phyloP scores from a whole-genome alignment of 2,888 invertebrate genomes.

The Brachyopa scutellaris region DNA sequence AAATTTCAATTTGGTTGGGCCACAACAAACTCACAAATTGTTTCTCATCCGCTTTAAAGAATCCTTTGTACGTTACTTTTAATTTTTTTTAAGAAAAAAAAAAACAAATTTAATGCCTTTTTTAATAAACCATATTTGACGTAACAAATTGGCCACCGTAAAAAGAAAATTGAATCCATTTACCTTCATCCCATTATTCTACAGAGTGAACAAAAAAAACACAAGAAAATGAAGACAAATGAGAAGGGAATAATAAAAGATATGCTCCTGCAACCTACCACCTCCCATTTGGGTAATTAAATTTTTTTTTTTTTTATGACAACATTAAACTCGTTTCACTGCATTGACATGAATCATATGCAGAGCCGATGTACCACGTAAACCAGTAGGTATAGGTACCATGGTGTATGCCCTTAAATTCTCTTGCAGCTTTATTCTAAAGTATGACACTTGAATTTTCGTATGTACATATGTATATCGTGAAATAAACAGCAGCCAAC shows the following conservation, averaged over 20 bases:
- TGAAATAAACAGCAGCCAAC: conserved; percentile 42
- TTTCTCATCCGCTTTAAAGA: too few relatives aligned
- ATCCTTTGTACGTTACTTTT: not conserved
- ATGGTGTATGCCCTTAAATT: conserved; percentile 29
- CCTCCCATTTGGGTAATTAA: conserved; percentile 47
- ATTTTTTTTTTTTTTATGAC: conserved; percentile 24
- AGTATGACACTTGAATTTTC: conserved; percentile 49
- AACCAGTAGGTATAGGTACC: not conserved
- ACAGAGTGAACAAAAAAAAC: not conserved
- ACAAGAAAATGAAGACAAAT: conserved; percentile 23
- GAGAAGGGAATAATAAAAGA: conserved; percentile 36
- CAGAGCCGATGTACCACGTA: not conserved
- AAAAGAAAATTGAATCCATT: conserved; percentile 55
- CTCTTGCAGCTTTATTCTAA: conserved; percentile 30
- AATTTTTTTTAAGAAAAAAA: conserved; percentile 15
- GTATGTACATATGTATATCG: not conserved
- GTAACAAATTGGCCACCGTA: conserved; percentile 47
- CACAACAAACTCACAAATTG: too few relatives aligned
- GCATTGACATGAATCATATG: conserved; percentile 35
- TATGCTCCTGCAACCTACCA: conserved; percentile 5
- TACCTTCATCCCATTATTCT: conserved; percentile 2
- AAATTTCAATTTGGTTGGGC: not conserved
- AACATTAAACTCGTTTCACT: conserved; percentile 40
- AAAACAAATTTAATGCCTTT: conserved; percentile 14
- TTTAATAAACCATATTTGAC: conserved; percentile 23